phyloP scores from a whole-genome alignment of 2,113 vertebrate species.

The Lophius piscatorius region DNA sequence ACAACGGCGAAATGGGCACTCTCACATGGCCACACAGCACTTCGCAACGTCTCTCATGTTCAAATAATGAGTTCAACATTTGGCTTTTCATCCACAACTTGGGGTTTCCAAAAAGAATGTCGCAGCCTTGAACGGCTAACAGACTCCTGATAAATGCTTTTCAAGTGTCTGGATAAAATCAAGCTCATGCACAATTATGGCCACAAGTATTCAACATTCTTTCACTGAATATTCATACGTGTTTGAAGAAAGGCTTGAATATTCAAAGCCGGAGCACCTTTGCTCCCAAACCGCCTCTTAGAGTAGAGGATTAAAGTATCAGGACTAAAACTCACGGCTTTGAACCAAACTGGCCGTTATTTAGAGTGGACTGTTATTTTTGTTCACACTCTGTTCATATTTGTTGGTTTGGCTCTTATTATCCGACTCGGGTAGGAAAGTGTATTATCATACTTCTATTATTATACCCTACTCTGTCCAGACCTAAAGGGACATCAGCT shows the following conservation, averaged over 20 bases:
- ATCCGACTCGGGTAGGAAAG: neutral
- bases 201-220: constrained; percentile 3
- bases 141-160: constrained; percentile 14
- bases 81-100: constrained; percentile 8
- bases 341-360: neutral
- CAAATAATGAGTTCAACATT: constrained; percentile 20
- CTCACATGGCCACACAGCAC: neutral
- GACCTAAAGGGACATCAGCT: neutral
- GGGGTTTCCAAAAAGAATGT: neutral
- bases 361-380: neutral
- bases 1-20: too few species aligned
- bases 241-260: constrained; percentile 16
- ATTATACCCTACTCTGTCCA: neutral
- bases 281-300: constrained; percentile 27
- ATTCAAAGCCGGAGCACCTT: constrained; percentile 13
- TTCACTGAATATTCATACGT: constrained; percentile 26
- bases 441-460: neutral
- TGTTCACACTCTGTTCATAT: neutral
- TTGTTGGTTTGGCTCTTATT: neutral
- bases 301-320: constrained; percentile 14
- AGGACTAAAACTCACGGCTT: constrained; percentile 1
- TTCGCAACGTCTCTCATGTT: neutral
- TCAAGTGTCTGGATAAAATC: constrained; percentile 1
- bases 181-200: constrained; percentile 24
- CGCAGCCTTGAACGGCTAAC: constrained; percentile 30